Conservation (phyloP, 1,140 invertebrate species). For the Aphelenchoides fujianensis region DNA sequence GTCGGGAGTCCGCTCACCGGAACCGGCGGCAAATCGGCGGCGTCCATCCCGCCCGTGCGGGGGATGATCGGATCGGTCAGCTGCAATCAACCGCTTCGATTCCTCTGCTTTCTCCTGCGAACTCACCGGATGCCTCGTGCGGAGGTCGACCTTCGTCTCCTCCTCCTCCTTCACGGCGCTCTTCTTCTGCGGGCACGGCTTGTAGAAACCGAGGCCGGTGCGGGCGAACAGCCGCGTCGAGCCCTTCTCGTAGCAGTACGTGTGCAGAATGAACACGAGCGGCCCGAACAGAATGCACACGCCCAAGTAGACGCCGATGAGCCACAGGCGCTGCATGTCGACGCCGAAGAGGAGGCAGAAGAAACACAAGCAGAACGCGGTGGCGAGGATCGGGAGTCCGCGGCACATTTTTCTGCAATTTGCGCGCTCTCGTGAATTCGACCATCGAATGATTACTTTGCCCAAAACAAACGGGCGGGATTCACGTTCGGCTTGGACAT, state of each 20-base stretch:
- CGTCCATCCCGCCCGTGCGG: neutral
- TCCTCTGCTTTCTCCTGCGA: neutral
- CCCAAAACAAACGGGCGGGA: constrained; percentile 32
- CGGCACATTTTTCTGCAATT: constrained; percentile 27
- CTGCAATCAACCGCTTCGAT: too few species aligned
- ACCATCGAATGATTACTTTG: constrained; percentile 17
- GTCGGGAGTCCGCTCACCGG: neutral
- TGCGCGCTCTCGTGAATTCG: neutral
- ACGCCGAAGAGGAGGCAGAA: constrained; percentile 29
- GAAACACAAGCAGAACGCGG: constrained; percentile 36
- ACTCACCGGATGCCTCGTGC: constrained; percentile 7
- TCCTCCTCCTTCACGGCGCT: constrained; percentile 1
- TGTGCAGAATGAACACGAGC: constrained; percentile 29
- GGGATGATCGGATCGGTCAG: constrained; percentile 14
- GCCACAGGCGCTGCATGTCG: constrained; percentile 35
- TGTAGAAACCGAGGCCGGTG: constrained; percentile 25
- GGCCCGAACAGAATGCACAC: constrained; percentile 33
- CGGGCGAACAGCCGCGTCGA: constrained; percentile 19
- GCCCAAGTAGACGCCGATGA: constrained; percentile 29
- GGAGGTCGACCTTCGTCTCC: constrained; percentile 2
- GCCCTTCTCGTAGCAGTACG: constrained; percentile 26
- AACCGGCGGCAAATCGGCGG: constrained; percentile 1
- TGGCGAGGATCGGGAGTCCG: constrained; percentile 26
- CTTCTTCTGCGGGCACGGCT: constrained; percentile 30
- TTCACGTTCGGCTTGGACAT: constrained; percentile 19